Conservation (phyloP, 1,140 invertebrate genomes). For the Neotoxoptera formosana region DNA sequence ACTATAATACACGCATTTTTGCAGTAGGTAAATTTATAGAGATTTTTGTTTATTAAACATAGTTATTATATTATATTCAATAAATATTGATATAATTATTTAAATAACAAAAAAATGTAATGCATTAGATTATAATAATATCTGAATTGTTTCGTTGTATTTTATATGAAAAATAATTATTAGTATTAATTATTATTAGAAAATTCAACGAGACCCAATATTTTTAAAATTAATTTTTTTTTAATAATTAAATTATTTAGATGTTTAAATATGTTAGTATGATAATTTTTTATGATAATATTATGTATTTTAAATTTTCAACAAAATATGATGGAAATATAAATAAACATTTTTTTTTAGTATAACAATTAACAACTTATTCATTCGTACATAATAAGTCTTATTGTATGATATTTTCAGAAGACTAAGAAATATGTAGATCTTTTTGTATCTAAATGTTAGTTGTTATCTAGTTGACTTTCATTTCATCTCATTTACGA, state of each 20-base stretch:
- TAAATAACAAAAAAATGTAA: too few relatives aligned
- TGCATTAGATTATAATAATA: too few relatives aligned
- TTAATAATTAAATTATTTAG: not conserved
- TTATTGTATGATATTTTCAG: not conserved
- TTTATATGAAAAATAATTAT: not conserved
- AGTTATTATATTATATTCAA: too few relatives aligned
- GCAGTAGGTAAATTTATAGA: too few relatives aligned
- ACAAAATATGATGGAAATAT: not conserved
- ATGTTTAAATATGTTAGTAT: not conserved
- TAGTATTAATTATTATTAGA: not conserved
- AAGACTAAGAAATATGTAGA: not conserved
- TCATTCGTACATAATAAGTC: too few relatives aligned
- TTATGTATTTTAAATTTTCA: too few relatives aligned
- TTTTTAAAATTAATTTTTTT: not conserved
- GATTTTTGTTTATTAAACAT: not conserved
- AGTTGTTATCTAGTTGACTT: conserved; percentile 23
- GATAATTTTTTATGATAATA: too few relatives aligned
- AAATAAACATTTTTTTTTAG: not conserved
- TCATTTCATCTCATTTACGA: conserved; percentile 4
- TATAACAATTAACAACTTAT: not conserved
- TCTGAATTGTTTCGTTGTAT: too few relatives aligned
- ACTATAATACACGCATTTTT: too few relatives aligned
- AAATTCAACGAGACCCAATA: not conserved
- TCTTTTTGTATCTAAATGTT: not conserved
- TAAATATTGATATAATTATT: not conserved